Percentiles rank a stretch among this genome's conserved stretches.
Evolutionary conservation across 2,888 invertebrate genomes (phyloP).

Genomic region (Lepetodrilus schrolli): DNA sequence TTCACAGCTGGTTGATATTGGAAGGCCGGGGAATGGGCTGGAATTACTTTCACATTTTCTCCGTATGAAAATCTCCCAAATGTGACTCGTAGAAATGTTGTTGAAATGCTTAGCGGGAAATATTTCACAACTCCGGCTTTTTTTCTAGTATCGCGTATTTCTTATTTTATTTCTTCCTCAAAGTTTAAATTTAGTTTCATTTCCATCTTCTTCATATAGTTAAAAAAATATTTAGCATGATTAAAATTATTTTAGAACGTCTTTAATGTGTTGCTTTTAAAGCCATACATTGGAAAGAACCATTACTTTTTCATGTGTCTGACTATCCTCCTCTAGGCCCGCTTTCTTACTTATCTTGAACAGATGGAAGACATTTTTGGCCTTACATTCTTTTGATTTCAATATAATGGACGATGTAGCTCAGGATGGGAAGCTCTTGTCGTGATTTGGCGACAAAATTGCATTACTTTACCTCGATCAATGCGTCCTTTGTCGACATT

Average conservation of each 20-base stretch:
- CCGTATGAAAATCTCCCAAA: constrained; percentile 29
- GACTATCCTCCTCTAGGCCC: not conserved
- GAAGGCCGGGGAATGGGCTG: constrained; percentile 31
- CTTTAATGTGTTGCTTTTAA: too few relatives aligned
- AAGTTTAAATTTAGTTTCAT: not conserved
- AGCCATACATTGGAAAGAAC: too few relatives aligned
- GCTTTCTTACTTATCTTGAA: not conserved
- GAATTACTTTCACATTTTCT: constrained; percentile 34
- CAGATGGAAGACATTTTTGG: constrained; percentile 7
- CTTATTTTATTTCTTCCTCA: not conserved
- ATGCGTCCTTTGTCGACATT: constrained; percentile 24
- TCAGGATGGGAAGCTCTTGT: not conserved
- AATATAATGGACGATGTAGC: not conserved
- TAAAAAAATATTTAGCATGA: too few relatives aligned
- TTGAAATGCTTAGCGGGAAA: not conserved
- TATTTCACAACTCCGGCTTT: constrained; percentile 17
- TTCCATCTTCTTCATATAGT: not conserved
- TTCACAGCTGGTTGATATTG: constrained; percentile 31
- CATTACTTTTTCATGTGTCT: too few relatives aligned
- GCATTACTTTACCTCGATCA: constrained; percentile 33
- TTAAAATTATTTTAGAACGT: too few relatives aligned
- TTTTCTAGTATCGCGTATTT: not conserved
- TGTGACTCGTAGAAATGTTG: constrained; percentile 24
- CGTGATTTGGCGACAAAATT: constrained; percentile 29
- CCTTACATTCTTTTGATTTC: not conserved